These are phyloP conservation scores for Drosophila mimica DNA, from an alignment of 2,888 invertebrate genomes.

Conservation along the genomic window DNA sequence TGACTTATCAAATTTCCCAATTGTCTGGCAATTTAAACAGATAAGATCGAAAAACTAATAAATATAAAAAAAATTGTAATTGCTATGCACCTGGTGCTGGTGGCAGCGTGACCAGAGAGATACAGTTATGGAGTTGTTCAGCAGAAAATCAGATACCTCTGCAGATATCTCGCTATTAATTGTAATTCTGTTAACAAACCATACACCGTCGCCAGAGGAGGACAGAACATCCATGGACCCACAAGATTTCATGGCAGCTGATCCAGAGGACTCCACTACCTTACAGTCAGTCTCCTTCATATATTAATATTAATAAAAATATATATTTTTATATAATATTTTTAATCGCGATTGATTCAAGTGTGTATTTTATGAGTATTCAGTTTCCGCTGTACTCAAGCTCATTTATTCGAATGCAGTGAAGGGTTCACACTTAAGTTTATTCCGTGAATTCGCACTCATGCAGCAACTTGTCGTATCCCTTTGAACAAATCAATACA, in stretches of 20 bases:
- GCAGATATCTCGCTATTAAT: background rate
- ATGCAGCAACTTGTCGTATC: slow-evolving; percentile 61
- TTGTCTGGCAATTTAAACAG: background rate
- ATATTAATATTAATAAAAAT: background rate
- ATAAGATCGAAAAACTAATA: slow-evolving; percentile 12
- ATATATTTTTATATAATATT: background rate
- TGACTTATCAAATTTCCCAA: slow-evolving; percentile 30
- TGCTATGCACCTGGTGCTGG: slow-evolving; percentile 17
- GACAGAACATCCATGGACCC: slow-evolving; percentile 20
- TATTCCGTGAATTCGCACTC: slow-evolving; percentile 24
- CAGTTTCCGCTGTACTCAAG: slow-evolving; percentile 3
- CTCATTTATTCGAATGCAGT: slow-evolving; percentile 51
- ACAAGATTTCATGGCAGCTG: slow-evolving; percentile 21
- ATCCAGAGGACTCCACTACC: slow-evolving; percentile 10
- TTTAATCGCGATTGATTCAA: slow-evolving; percentile 10
- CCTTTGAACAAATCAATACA: slow-evolving; percentile 75
- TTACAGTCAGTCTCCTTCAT: background rate
- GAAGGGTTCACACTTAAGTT: slow-evolving; percentile 12
- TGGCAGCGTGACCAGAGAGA: background rate
- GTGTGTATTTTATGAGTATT: background rate
- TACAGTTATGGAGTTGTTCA: background rate
- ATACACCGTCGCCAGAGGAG: slow-evolving; percentile 12
- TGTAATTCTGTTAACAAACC: background rate
- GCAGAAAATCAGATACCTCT: background rate
- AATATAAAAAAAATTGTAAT: slow-evolving; percentile 25